Conservation (phyloP, 2,888 invertebrate genomes). For the Dasysyrphus albostriatus region DNA sequence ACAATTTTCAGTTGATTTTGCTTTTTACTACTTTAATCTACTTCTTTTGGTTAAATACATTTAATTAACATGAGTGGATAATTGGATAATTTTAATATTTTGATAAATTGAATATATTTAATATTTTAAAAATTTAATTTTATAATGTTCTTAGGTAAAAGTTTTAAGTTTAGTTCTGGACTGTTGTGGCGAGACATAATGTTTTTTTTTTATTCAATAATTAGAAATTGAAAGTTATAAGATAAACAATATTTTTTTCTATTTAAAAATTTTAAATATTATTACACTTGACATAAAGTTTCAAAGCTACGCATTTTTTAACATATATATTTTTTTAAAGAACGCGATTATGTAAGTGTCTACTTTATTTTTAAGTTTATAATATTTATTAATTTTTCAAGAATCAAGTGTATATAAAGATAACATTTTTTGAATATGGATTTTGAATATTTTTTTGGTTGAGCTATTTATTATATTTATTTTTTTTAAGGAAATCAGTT, state of each 20-base stretch:
- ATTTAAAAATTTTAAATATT: neutral
- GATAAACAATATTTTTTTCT: neutral
- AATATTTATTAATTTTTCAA: neutral
- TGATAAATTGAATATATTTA: neutral
- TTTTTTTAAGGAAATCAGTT: neutral
- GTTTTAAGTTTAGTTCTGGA: neutral
- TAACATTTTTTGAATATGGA: too few relatives aligned
- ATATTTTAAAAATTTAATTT: neutral
- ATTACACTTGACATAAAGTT: neutral
- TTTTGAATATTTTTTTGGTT: too few relatives aligned
- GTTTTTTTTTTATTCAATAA: neutral
- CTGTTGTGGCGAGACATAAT: neutral
- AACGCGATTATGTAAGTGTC: neutral
- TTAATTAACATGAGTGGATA: neutral
- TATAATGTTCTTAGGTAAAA: neutral
- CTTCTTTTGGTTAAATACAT: slow-evolving; percentile 12
- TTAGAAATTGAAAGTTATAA: neutral
- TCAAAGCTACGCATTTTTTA: neutral
- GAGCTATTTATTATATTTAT: too few relatives aligned
- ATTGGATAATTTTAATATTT: neutral
- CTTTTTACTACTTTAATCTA: slow-evolving; percentile 28
- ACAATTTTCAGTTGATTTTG: neutral
- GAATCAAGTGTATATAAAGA: too few relatives aligned
- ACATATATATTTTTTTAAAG: neutral
- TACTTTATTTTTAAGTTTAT: neutral